Evolutionary conservation across 2,797 vertebrate genomes (phyloP), one percentile per base, ranked within the genome.

Genomic region (Acanthurus tractus): DNA sequence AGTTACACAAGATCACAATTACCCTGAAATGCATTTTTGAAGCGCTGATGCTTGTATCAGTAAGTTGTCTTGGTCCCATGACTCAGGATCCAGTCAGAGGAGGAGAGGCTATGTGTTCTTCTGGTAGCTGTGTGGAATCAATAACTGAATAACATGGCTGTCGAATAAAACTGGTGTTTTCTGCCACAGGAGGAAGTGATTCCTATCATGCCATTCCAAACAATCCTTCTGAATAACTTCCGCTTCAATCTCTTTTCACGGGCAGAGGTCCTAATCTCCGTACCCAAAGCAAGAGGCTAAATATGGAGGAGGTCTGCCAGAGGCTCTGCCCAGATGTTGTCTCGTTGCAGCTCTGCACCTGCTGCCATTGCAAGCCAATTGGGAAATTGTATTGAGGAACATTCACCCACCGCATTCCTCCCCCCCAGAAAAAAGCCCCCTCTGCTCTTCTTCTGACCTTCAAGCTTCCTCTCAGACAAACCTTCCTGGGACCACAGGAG

Each of bases 271-370:
- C 80, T 93, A 92, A 94, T 94, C 92, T 74, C 76, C 53, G 58
- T 87, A 79, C 63, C 74, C 62, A 79, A 70, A 81, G 83, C 76
- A 71, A 79, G 71, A 75, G 81, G 86, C 89, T 92, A 93, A 93
- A 95, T 88, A 92, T 90, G 91, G 88, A 86, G 25, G 74, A 78
- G 46, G 55, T 67, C 62, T 78, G 81, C 84, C 84, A 86, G 83
- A 85, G 63, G 74, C 46, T 84, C 63, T 76, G 86, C 83, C 94
- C 93, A 94, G 93, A 94, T 94, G 93, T 93, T 83, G 70, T 62
- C 69, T 70, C 85, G 82, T 70, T 73, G 89, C 68, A 85, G 79
- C 55, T 75, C 76, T 83, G 90, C 94, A 96, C 94, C 94, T 95
- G 94, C 92, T 93, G 78, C 75, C 74, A 75, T 78, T n/a, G 63